A percentile compares a stretch with the other conserved stretches of the same genome.
phyloP scores from a whole-genome alignment of 2,888 invertebrate genomes.

The Leucophora obtusa region DNA sequence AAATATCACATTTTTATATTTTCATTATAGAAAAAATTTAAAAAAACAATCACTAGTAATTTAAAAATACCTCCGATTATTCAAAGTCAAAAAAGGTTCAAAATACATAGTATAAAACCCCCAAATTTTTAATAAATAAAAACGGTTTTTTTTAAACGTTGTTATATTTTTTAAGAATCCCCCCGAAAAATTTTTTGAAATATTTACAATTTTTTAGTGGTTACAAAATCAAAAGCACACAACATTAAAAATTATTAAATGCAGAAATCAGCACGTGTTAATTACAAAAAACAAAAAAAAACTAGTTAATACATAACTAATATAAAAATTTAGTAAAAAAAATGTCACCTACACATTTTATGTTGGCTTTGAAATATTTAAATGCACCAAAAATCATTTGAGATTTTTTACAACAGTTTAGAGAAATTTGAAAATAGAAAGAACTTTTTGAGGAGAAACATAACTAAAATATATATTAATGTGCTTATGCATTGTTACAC shows the following conservation, averaged over 20 bases:
- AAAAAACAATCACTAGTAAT: constrained; percentile 59
- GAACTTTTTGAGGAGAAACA: background rate
- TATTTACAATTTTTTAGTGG: constrained; percentile 57
- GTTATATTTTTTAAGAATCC: constrained; percentile 21
- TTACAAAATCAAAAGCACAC: constrained; percentile 28
- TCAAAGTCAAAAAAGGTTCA: constrained; percentile 35
- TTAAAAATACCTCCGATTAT: constrained; percentile 61
- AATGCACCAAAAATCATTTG: constrained; percentile 41
- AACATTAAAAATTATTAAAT: constrained; percentile 17
- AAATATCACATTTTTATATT: background rate
- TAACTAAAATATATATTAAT: constrained; percentile 26
- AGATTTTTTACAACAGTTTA: constrained; percentile 4
- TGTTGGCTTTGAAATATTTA: constrained; percentile 27
- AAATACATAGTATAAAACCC: constrained; percentile 31
- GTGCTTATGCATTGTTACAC: too few relatives aligned
- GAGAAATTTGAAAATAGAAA: background rate
- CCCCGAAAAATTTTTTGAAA: constrained; percentile 39
- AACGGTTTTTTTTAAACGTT: constrained; percentile 21
- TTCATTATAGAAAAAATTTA: background rate
- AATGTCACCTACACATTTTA: constrained; percentile 26
- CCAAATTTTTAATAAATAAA: constrained; percentile 14
- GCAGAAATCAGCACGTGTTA: constrained; percentile 41
- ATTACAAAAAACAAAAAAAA: constrained; percentile 11
- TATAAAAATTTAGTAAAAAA: constrained; percentile 4
- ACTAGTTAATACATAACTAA: constrained; percentile 27